phyloP scores from a whole-genome alignment of 2,797 vertebrate species.

The Syngnathus acus region DNA sequence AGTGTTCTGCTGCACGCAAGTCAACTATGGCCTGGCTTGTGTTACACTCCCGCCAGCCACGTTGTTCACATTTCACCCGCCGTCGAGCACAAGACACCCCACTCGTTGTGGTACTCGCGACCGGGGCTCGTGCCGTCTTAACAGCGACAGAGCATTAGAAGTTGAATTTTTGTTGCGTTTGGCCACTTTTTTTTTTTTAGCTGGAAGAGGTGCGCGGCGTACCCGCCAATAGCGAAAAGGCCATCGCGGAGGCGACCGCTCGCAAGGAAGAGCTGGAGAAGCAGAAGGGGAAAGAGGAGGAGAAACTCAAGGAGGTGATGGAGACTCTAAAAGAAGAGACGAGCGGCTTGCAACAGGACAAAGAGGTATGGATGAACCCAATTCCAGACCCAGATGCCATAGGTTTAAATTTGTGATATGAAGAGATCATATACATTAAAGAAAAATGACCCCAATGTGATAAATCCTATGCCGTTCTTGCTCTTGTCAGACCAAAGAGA shows the following conservation, averaged over 20 bases:
- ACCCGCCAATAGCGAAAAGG: slow-evolving; percentile 72
- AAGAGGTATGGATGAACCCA: slow-evolving; percentile 72
- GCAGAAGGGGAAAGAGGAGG: slow-evolving; percentile 78
- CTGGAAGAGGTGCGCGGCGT: slow-evolving; percentile 79
- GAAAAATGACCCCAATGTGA: neutral
- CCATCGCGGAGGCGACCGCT: slow-evolving; percentile 74
- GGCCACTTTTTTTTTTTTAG: slow-evolving; percentile 49
- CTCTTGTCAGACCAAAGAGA: slow-evolving; percentile 73
- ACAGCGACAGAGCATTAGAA: neutral
- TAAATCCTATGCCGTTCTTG: neutral
- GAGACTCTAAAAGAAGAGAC: slow-evolving; percentile 88
- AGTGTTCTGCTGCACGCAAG: slow-evolving; percentile 62
- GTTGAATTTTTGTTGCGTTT: slow-evolving; percentile 8
- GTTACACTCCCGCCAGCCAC: slow-evolving; percentile 58
- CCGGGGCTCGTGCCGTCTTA: slow-evolving; percentile 23
- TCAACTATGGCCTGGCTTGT: slow-evolving; percentile 65
- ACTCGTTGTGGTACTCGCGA: slow-evolving; percentile 24
- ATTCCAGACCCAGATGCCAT: neutral
- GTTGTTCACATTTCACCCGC: slow-evolving; percentile 61
- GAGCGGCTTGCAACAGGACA: slow-evolving; percentile 82
- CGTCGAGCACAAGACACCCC: slow-evolving; percentile 41
- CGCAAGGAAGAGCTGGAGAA: slow-evolving; percentile 76
- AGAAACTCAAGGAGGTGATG: slow-evolving; percentile 82
- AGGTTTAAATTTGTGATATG: neutral
- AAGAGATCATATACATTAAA: too few relatives aligned